Base-by-base conservation (phyloP, 2,113 vertebrate genomes). In the Coryphaenoides rupestris region DNA sequence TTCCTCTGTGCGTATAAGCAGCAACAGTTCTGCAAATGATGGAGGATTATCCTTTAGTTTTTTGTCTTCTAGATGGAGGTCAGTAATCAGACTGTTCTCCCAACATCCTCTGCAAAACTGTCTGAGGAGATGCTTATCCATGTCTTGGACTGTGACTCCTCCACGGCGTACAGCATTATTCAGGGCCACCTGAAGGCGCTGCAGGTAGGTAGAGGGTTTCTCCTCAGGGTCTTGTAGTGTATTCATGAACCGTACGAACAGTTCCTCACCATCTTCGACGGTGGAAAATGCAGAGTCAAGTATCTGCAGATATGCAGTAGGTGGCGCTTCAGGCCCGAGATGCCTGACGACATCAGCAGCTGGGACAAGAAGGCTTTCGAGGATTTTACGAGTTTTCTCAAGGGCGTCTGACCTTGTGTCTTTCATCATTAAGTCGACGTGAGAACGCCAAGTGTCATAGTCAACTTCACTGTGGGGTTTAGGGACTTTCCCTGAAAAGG, bases 61-160 rank as follows among this genome's bases (percentile, higher is more conserved):
- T 19, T 67, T 72, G 1, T 23, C 60, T 24, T 72, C 61, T 4
- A 76, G 53, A 45, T 68, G 57, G 14, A 76, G 56, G 21, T 57
- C 50, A 50, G 53, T 16, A 5, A 72, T 56, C 4, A 65, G 4
- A 6, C n/a, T n/a, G n/a, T n/a, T 10, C 49, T 13, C n/a, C n/a
- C n/a, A n/a, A n/a, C n/a, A n/a, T n/a, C n/a, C n/a, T n/a, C n/a
- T n/a, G n/a, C n/a, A n/a, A 17, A 50, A 50, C 49, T 50, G 49
- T 50, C 17, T 50, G 49, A 50, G 49, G 17, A 50, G 49, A 50
- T 50, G 49, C 10, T 50, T 50, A 16, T 50, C 49, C 17, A 50
- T 16, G 17, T 50, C 49, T 50, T 50, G 9, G 9, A 16, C 10
- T 50, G 15, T 3, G 12, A 54, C n/a, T 13, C 52, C 52, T 19